Evolutionary conservation across 2,797 vertebrate genomes (phyloP).

Genomic region (Anisognathus igniventris): DNA sequence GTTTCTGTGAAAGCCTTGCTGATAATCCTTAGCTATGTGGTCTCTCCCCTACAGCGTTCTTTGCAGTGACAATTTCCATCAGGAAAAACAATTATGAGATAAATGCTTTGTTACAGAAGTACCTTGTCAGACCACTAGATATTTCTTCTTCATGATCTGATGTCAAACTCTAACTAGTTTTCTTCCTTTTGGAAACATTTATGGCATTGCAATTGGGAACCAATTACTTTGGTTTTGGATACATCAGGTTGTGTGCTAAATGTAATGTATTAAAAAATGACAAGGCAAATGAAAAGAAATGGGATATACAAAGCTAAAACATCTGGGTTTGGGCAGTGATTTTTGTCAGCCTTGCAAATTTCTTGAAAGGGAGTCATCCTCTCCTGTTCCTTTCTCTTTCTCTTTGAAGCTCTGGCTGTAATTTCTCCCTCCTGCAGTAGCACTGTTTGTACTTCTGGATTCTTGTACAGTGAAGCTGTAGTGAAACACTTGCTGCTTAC

Average conservation of each 20-base stretch:
- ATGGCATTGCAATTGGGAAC: neutral
- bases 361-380: neutral
- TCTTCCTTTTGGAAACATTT: neutral
- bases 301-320: neutral
- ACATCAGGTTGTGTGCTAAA: neutral
- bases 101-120: neutral
- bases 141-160: neutral
- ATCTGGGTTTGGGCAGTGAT: neutral
- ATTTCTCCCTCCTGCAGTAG: slow-evolving; percentile 43
- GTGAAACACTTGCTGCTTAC: neutral
- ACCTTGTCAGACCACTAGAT: neutral
- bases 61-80: neutral
- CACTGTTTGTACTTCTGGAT: neutral
- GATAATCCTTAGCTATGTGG: neutral
- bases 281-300: neutral
- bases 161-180: neutral
- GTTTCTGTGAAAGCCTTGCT: neutral
- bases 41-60: neutral
- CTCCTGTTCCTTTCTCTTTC: slow-evolving; percentile 43
- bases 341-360: neutral
- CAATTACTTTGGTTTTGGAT: neutral
- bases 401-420: slow-evolving; percentile 30
- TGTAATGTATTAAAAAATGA: neutral
- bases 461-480: neutral
- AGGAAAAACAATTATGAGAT: neutral